A percentile compares a stretch with the other conserved stretches of the same genome.
Evolutionary conservation across 92 coral and sea anemone species (phyloP).

Genomic region (Paramuricea clavata): DNA sequence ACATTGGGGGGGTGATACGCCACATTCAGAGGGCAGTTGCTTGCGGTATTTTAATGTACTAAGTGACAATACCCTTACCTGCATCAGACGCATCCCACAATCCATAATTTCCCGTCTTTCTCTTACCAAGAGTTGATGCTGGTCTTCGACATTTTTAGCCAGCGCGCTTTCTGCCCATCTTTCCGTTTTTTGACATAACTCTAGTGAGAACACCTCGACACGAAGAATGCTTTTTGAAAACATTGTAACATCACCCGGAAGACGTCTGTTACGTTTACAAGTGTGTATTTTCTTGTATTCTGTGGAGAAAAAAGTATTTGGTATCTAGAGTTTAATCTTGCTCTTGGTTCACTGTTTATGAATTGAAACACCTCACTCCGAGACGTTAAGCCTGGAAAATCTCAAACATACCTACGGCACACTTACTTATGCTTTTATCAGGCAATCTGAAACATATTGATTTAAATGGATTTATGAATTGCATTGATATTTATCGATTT

Average conservation of each 20-base stretch:
- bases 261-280: no score
- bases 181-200: constrained; percentile 17
- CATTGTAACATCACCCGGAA: not conserved
- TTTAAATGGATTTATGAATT: constrained; percentile 5
- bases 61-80: not conserved
- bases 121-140: not conserved
- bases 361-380: not conserved
- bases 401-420: not conserved
- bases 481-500: not conserved
- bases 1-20: no score
- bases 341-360: not conserved
- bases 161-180: not conserved
- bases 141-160: constrained; percentile 1
- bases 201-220: constrained; percentile 6
- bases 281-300: no score
- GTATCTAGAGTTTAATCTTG: not conserved
- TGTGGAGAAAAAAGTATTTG: no score
- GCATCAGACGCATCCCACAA: constrained; percentile 20
- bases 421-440: not conserved
- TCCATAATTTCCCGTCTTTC: constrained; percentile 3
- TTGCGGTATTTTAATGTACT: no score
- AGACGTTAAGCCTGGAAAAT: not conserved
- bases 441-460: not conserved
- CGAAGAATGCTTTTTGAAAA: constrained; percentile 22
- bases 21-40: no score